Conservation (phyloP, 2,797 vertebrate species). For the Craterocephalus amniculus region DNA sequence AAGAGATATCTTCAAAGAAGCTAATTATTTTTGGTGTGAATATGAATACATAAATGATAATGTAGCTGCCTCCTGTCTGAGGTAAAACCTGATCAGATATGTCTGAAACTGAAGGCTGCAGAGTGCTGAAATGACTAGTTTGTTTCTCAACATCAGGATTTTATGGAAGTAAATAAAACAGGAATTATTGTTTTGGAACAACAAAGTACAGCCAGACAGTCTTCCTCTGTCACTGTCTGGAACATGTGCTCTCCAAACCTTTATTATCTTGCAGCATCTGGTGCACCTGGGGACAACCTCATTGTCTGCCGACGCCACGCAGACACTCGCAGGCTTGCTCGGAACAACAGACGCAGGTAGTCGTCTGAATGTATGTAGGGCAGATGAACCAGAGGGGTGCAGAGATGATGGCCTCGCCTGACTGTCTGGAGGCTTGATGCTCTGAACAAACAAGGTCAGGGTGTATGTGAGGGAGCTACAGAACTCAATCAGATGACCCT, state of each 20-base stretch:
- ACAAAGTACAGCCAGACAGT: slow-evolving; percentile 27
- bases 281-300: slow-evolving; percentile 50
- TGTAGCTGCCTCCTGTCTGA: neutral
- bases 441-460: slow-evolving; percentile 34
- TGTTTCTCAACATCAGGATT: neutral
- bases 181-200: slow-evolving; percentile 15
- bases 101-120: neutral
- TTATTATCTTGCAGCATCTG: slow-evolving; percentile 53
- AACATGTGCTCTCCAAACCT: slow-evolving; percentile 40
- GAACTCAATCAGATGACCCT: no score
- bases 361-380: slow-evolving; percentile 44
- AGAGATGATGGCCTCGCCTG: slow-evolving; percentile 50
- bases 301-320: slow-evolving; percentile 48
- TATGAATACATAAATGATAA: neutral
- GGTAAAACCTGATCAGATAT: neutral
- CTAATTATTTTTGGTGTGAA: no score
- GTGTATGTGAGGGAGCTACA: slow-evolving; percentile 17
- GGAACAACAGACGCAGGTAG: slow-evolving; percentile 36
- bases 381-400: slow-evolving; percentile 39
- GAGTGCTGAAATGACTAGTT: neutral
- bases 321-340: slow-evolving; percentile 39
- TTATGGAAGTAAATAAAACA: no score
- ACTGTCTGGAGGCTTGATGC: slow-evolving; percentile 55
- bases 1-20: no score
- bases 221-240: slow-evolving; percentile 40